A percentile compares a stretch with the other conserved stretches of the same genome.
Conservation (phyloP, 2,797 vertebrate species). For the Scyliorhinus canicula region DNA sequence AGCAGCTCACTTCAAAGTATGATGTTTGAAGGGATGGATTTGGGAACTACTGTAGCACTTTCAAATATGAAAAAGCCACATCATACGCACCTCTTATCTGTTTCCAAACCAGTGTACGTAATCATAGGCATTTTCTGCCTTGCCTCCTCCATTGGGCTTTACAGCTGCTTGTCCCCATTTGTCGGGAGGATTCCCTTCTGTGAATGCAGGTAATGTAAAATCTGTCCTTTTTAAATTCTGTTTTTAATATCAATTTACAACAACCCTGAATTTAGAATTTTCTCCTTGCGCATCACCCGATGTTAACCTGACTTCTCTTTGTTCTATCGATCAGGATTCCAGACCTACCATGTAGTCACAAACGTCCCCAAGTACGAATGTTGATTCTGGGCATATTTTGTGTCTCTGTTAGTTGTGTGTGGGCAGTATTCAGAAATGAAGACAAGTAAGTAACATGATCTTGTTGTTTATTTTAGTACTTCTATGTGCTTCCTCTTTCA, state of each 20-base stretch:
- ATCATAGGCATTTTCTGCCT: conserved; percentile 92
- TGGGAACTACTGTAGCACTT: neutral
- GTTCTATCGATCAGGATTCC: conserved; percentile 65
- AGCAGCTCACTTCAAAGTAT: neutral
- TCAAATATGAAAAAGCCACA: neutral
- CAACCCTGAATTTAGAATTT: neutral
- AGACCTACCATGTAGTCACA: conserved; percentile 81
- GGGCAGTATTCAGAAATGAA: conserved; percentile 88
- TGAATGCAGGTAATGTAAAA: conserved; percentile 71
- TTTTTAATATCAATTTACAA: neutral
- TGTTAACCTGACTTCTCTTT: neutral
- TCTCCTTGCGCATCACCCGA: neutral
- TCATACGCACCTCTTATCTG: neutral
- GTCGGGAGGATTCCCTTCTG: conserved; percentile 79
- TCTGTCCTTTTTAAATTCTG: neutral
- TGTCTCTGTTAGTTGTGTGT: conserved; percentile 72
- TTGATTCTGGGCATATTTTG: conserved; percentile 75
- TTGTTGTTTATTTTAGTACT: neutral
- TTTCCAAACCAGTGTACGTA: conserved; percentile 66
- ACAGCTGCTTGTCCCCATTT: conserved; percentile 85
- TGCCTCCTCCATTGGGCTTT: conserved; percentile 84
- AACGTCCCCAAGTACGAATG: conserved; percentile 78
- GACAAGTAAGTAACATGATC: conserved; percentile 76
- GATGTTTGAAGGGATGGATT: neutral
- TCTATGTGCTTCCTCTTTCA: neutral